Evolutionary conservation across 1,140 invertebrate species (phyloP), one percentile per base, ranked within the genome.

Genomic region (Vanessa tameamea): DNA sequence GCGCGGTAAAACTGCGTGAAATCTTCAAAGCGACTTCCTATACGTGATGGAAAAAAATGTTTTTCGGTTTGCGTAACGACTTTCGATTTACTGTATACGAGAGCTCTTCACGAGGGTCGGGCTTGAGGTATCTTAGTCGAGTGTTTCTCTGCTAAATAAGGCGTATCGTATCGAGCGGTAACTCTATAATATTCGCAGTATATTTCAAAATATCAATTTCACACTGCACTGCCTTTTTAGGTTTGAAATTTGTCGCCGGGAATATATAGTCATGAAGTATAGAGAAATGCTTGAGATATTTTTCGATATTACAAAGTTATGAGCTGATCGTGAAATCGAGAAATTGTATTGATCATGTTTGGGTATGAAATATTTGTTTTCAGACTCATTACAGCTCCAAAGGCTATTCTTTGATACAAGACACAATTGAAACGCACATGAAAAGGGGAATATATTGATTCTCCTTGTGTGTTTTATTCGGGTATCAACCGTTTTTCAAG

Each of bases 61-160:
- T 85, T 89, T 79, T 85, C 80, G 80, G 84, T 82, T 85, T 87
- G 78, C 85, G 83, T 87, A 85, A 88, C 86, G 83, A 83, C 80
- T 88, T 89, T 86, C 84, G 81, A 88, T 88, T 89, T 85, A 85
- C 81, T 81, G 79, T 79, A 82, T 83, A 84, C 80, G 80, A 88
- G 84, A 75, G 80, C 86, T 80, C 85, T 88, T 77, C 72, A 80
- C 79, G 83, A 85, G 85, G 87, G 84, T 82, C 83, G 51, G n/a
- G 51, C 37, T 71, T 75, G 78, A 69, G 63, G 63, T 26, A 26
- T 53, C 57, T 37, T 80, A 63, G 77, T 70, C 23, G 15, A 64
- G 68, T 64, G 64, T 86, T 82, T 82, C 78, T 79, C 81, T 85
- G 77, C 83, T 79, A 87, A 89, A 89, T 87, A 89, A 89, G 81